Evolutionary conservation across 2,797 vertebrate species (phyloP), one percentile per base, ranked within the genome.

Genomic region (Astyanax mexicanus): DNA sequence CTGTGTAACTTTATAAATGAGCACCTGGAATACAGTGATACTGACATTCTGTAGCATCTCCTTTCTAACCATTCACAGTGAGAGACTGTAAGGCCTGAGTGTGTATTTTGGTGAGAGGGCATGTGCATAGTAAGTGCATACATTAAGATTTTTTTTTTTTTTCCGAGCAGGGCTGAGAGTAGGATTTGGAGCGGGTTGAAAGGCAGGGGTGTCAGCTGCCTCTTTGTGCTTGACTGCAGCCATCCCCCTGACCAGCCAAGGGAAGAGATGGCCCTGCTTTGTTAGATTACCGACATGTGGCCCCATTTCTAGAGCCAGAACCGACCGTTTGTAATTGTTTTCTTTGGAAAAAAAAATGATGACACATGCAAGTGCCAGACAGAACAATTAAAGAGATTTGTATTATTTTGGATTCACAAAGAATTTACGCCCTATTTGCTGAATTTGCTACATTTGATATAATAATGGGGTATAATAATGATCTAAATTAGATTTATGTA

Each of bases 221-320:
- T 92, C 91, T 92, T 94, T 94, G 93, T 94, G 92, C 92, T 92
- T 91, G 90, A 91, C 92, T 93, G 92, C 93, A 93, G 91, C 92
- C 92, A 91, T 93, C 90, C 93, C 90, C 92, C 92, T 94, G 93
- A 94, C 91, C 91, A 94, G 93, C 91, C 91, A 93, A 94, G 93
- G 91, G 93, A 93, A 92, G 89, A 93, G 91, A 92, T 92, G 91
- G 92, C 89, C 88, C 90, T 85, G 92, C 93, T 94, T 94, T 94
- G 93, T 94, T 93, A 92, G 89, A 89, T 91, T 89, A 92, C 88
- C 89, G 89, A 92, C 92, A 93, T 93, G 93, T 93, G 93, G 92
- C 91, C 87, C 85, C 79, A 75, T 85, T 90, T 90, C 45, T 74
- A 75, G 72, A 80, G 68, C 54, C 71, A 75, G 71, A 75, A 81